These are phyloP conservation scores for Parthenolecanium corni DNA, from an alignment of 2,888 invertebrate species.

Conservation along the genomic window DNA sequence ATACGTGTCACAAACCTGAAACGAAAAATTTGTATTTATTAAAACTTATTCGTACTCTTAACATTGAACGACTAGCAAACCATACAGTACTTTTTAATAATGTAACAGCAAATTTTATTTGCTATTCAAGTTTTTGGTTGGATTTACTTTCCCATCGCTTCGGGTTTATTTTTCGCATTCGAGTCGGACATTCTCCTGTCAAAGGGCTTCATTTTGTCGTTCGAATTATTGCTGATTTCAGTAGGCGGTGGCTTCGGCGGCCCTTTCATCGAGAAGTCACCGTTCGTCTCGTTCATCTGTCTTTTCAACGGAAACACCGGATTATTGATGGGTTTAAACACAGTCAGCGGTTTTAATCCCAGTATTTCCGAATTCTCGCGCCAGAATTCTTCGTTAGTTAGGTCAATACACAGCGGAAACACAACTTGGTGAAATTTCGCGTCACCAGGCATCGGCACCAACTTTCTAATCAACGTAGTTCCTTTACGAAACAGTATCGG, in stretches of 20 bases:
- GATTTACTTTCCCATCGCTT: constrained; percentile 4
- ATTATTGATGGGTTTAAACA: constrained; percentile 10
- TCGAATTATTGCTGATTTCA: constrained; percentile 1
- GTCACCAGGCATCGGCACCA: constrained; percentile 39
- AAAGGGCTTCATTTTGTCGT: constrained; percentile 20
- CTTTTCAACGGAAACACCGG: constrained; percentile 15
- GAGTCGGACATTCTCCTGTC: constrained; percentile 17
- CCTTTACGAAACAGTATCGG: constrained; percentile 79
- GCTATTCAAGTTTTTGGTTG: no score
- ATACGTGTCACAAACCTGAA: no score
- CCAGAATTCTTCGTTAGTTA: constrained; percentile 82
- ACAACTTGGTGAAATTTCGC: constrained; percentile 42
- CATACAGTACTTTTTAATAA: no score
- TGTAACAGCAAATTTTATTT: no score
- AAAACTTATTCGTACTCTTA: no score
- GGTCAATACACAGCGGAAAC: constrained; percentile 61
- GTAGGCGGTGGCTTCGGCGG: constrained; percentile 1
- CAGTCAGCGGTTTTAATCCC: constrained; percentile 33
- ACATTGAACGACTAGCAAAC: no score
- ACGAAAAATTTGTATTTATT: no score
- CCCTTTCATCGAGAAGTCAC: constrained; percentile 13
- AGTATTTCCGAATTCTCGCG: constrained; percentile 54
- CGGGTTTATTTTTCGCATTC: constrained; percentile 14
- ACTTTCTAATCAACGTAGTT: constrained; percentile 63
- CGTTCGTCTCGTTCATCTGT: constrained; percentile 24